phyloP scores from a whole-genome alignment of 2,888 invertebrate species.

The Trilocha varians region DNA sequence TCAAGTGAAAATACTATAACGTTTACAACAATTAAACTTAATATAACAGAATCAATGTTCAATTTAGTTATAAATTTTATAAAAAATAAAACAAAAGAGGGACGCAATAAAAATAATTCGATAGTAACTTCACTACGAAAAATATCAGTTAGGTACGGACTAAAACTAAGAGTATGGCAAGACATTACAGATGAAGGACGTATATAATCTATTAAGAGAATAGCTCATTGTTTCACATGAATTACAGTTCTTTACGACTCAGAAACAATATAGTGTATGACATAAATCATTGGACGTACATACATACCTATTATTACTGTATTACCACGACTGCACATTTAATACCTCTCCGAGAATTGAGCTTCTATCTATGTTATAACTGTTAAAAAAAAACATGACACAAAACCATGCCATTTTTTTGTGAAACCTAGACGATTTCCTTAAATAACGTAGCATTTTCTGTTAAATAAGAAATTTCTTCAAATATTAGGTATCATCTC shows the following conservation, averaged over 20 bases:
- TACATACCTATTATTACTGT: constrained; percentile 44
- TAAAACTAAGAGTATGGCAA: constrained; percentile 69
- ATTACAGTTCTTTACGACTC: constrained; percentile 64
- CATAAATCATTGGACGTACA: constrained; percentile 62
- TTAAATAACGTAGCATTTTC: no score
- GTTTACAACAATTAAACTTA: constrained; percentile 31
- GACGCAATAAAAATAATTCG: constrained; percentile 7
- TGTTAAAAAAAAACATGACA: no score
- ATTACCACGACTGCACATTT: constrained; percentile 46
- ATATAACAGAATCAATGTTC: constrained; percentile 20
- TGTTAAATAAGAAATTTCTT: no score
- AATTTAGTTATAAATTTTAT: constrained; percentile 12
- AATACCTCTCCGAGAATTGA: no score
- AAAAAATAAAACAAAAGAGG: constrained; percentile 13
- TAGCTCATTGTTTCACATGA: constrained; percentile 68
- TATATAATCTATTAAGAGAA: constrained; percentile 68
- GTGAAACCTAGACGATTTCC: no score
- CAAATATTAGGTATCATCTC: no score
- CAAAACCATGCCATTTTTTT: no score
- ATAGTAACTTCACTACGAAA: constrained; percentile 3
- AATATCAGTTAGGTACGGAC: constrained; percentile 38
- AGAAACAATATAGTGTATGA: constrained; percentile 64
- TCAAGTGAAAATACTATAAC: constrained; percentile 24
- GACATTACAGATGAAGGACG: constrained; percentile 69
- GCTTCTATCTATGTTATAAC: no score